These are phyloP conservation scores for Prunella himalayana DNA, from an alignment of 2,113 vertebrate genomes.

Conservation along the genomic window DNA sequence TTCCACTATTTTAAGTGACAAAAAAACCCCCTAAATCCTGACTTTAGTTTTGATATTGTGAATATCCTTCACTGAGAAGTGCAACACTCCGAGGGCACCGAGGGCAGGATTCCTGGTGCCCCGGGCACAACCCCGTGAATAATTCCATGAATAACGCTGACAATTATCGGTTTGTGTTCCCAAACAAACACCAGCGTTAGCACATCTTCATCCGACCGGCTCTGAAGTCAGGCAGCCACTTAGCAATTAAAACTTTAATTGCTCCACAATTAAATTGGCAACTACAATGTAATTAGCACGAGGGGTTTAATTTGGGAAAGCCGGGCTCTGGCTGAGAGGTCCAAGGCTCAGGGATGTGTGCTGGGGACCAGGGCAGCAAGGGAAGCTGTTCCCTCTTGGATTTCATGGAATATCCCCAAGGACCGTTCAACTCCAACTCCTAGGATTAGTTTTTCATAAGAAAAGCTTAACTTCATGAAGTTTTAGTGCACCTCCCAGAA, in stretches of 20 bases:
- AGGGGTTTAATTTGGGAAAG: background rate
- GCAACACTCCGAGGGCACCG: fast-evolving
- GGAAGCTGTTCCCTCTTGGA: background rate
- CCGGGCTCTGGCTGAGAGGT: background rate
- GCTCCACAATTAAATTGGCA: background rate
- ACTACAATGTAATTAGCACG: background rate
- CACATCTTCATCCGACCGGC: background rate
- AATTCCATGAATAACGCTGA: background rate
- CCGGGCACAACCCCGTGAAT: background rate
- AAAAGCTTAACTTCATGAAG: background rate
- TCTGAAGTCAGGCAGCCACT: background rate
- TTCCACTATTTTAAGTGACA: background rate
- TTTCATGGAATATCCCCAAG: background rate
- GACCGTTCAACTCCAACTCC: fast-evolving
- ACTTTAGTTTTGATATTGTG: background rate
- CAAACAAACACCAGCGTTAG: background rate
- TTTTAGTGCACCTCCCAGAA: background rate
- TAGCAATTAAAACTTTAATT: background rate
- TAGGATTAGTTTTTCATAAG: background rate
- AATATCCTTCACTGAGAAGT: background rate
- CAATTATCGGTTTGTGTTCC: background rate
- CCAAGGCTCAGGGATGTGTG: fast-evolving
- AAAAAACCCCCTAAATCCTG: background rate
- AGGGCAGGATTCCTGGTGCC: background rate
- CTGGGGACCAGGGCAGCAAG: background rate